Percentiles rank a stretch among this genome's conserved stretches.
phyloP scores from a whole-genome alignment of 2,888 invertebrate genomes.

The Mythimna lalbum region DNA sequence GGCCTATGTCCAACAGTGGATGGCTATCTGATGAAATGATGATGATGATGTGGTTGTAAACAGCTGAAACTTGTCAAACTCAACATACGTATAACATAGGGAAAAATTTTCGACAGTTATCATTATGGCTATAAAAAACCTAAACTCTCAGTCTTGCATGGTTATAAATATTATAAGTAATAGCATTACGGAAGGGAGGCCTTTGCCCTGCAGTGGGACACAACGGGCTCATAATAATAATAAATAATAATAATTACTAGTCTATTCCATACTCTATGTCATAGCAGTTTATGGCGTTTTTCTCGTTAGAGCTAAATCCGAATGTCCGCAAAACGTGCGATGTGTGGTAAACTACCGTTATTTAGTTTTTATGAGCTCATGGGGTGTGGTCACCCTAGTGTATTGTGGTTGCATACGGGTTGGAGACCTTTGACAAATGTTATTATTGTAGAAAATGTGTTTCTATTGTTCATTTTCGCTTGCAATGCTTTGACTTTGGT shows the following conservation, averaged over 20 bases:
- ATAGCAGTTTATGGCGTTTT: constrained; percentile 48
- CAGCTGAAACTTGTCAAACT: no score
- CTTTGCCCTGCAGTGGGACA: no score
- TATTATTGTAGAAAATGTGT: constrained; percentile 1
- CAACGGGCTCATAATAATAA: no score
- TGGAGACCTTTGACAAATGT: neutral
- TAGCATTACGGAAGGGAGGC: no score
- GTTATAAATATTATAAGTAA: neutral
- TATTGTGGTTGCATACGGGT: neutral
- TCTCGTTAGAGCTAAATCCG: constrained; percentile 58
- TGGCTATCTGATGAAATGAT: no score
- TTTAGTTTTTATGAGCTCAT: constrained; percentile 29
- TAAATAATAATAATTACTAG: no score
- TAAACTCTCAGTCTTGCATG: no score
- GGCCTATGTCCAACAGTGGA: no score
- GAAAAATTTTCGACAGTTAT: no score
- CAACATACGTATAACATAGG: no score
- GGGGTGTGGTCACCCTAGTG: constrained; percentile 9
- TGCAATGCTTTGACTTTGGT: neutral
- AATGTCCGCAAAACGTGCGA: constrained; percentile 45
- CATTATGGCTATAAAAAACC: neutral
- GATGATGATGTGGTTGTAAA: no score
- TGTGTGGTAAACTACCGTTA: constrained; percentile 43
- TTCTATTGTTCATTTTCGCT: neutral
- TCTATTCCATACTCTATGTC: neutral